Evolutionary conservation across 92 coral and sea anemone species (phyloP).

Genomic region (Heliopora coerulea): DNA sequence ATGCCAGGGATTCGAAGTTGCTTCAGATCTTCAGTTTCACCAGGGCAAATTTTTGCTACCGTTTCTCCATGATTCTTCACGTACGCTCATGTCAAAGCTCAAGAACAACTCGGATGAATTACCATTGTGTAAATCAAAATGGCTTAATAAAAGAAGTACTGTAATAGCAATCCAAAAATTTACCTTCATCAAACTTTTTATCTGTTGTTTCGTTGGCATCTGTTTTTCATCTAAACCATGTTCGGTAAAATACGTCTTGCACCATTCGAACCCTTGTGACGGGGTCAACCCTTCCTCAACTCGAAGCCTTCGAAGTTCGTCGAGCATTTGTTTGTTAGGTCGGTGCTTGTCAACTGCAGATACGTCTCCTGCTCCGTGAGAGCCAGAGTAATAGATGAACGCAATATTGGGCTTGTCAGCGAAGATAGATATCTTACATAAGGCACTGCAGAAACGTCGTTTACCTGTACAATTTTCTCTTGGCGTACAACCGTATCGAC

Average conservation of each 20-base stretch:
- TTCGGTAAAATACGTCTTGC: conserved; percentile 65
- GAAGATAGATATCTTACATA: conserved; percentile 81
- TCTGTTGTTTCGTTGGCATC: conserved; percentile 69
- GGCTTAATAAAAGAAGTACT: too few relatives aligned
- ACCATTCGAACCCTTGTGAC: conserved; percentile 67
- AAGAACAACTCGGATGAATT: too few relatives aligned
- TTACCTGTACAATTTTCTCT: conserved; percentile 90
- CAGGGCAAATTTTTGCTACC: too few relatives aligned
- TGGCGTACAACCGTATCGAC: conserved; percentile 92
- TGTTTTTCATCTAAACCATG: conserved; percentile 67
- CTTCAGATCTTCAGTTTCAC: too few relatives aligned
- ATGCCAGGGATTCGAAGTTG: too few relatives aligned
- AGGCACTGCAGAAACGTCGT: conserved; percentile 86
- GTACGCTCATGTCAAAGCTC: too few relatives aligned
- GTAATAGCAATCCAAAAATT: too few relatives aligned
- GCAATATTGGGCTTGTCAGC: conserved; percentile 76
- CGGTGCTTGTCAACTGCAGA: conserved; percentile 77
- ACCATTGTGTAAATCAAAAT: not conserved
- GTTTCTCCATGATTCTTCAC: too few relatives aligned
- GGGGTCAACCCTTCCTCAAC: conserved; percentile 63
- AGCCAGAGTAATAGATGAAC: conserved; percentile 81
- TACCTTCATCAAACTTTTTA: conserved; percentile 66
- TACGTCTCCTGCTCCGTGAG: conserved; percentile 84
- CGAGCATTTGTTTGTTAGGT: conserved; percentile 58
- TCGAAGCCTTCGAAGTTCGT: conserved; percentile 65